phyloP scores from a whole-genome alignment of 2,797 vertebrate species.

The Tamandua tetradactyla region DNA sequence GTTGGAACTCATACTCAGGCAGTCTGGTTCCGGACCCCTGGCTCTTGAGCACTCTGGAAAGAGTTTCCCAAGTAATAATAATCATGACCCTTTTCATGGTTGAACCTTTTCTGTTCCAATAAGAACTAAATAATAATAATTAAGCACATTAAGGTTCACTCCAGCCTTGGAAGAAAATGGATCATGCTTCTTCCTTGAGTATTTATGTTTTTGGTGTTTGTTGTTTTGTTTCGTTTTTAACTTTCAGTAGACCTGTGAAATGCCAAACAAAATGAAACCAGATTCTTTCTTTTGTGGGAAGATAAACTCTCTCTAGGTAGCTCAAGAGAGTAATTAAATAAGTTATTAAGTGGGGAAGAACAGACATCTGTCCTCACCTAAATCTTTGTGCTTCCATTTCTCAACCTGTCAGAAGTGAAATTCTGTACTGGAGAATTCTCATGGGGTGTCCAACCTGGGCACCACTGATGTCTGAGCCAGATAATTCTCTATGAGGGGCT shows the following conservation, averaged over 20 bases:
- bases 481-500: neutral
- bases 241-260: constrained; percentile 51
- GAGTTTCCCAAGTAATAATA: neutral
- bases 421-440: neutral
- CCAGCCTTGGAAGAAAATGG: constrained; percentile 47
- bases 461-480: neutral
- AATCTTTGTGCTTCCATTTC: neutral
- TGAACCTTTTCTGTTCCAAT: neutral
- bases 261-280: constrained; percentile 50
- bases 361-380: neutral
- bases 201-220: too few relatives aligned
- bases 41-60: neutral
- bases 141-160: neutral
- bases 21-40: neutral
- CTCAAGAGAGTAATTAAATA: constrained; percentile 21
- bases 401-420: neutral
- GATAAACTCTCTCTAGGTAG: constrained; percentile 34
- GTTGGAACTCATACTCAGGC: neutral
- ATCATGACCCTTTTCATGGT: neutral
- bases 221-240: neutral
- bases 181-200: constrained; percentile 41
- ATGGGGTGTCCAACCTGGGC: neutral
- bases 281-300: constrained; percentile 27
- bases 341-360: constrained; percentile 24
- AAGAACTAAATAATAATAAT: neutral